These are phyloP conservation scores for Cassiopea xamachana DNA, from an alignment of 30 jellyfish, hydroid and myxozoan species.

Conservation along the genomic window DNA sequence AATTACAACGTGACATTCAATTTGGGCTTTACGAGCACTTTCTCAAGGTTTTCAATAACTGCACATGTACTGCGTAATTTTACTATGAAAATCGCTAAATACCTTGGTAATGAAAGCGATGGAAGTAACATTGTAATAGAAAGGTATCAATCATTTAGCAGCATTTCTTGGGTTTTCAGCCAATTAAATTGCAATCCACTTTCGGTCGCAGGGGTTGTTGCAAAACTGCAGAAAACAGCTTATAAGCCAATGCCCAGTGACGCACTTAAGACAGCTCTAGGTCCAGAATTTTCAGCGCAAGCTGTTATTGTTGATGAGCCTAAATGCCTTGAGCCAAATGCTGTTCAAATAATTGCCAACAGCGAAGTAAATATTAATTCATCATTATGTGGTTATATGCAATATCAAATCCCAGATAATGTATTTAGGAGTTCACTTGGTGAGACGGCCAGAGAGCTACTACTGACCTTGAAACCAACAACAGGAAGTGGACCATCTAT, in stretches of 20 bases:
- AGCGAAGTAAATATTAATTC: background rate
- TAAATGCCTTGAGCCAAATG: conserved; percentile 47
- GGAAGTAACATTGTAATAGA: conserved; percentile 3
- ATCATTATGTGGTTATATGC: conserved; percentile 56
- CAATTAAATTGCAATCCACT: conserved; percentile 57
- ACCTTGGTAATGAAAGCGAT: conserved; percentile 19
- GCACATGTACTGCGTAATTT: conserved; percentile 48
- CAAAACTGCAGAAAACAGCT: conserved; percentile 49
- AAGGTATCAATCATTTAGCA: conserved; percentile 17
- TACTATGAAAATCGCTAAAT: conserved; percentile 38
- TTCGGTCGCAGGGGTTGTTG: conserved; percentile 14
- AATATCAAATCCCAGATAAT: conserved; percentile 41
- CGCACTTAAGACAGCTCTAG: conserved; percentile 55
- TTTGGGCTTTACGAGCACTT: conserved; percentile 56
- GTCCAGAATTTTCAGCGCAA: conserved; percentile 46
- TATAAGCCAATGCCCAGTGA: conserved; percentile 70
- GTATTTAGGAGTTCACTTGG: conserved; percentile 63
- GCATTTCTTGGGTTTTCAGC: conserved; percentile 48
- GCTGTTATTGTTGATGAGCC: conserved; percentile 72
- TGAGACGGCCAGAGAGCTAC: conserved; percentile 61
- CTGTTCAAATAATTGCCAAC: conserved; percentile 11
- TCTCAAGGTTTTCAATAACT: background rate
- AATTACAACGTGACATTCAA: conserved; percentile 45
- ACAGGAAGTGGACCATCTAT: conserved; percentile 11
- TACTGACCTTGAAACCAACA: conserved; percentile 35